Conservation (phyloP, 2,888 invertebrate species). For the Monoplex corrugatus region DNA sequence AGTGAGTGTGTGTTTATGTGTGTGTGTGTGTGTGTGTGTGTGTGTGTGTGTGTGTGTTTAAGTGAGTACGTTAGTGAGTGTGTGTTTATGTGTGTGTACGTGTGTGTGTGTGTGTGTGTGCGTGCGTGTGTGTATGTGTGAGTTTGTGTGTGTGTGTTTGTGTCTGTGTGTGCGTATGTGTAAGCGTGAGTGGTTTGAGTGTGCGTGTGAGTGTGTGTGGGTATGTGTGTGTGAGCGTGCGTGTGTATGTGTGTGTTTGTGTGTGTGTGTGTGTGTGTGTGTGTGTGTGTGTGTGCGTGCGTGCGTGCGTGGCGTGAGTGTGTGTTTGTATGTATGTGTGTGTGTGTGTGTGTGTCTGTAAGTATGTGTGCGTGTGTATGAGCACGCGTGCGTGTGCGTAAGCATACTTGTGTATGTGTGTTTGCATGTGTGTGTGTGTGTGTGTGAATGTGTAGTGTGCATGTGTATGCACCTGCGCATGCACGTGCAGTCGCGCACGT, state of each 20-base stretch:
- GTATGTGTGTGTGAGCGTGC: too few relatives aligned
- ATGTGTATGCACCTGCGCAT: background rate
- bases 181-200: too few relatives aligned
- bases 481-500: too few relatives aligned
- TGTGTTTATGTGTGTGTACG: background rate
- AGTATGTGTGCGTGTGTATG: background rate
- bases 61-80: background rate
- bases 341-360: constrained; percentile 2
- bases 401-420: background rate
- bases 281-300: too few relatives aligned
- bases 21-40: too few relatives aligned
- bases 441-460: background rate
- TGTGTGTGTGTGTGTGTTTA: too few relatives aligned
- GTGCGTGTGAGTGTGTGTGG: too few relatives aligned
- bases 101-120: constrained; percentile 1
- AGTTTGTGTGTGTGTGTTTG: background rate
- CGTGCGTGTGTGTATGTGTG: background rate
- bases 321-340: constrained; percentile 23
- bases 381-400: background rate
- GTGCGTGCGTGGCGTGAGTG: too few relatives aligned
- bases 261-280: too few relatives aligned
- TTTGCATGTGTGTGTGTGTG: background rate
- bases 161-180: too few relatives aligned
- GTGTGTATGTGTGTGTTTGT: too few relatives aligned
- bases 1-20: background rate